These are phyloP conservation scores for Anaspis maculata DNA, from an alignment of 2,888 invertebrate species.

Conservation along the genomic window DNA sequence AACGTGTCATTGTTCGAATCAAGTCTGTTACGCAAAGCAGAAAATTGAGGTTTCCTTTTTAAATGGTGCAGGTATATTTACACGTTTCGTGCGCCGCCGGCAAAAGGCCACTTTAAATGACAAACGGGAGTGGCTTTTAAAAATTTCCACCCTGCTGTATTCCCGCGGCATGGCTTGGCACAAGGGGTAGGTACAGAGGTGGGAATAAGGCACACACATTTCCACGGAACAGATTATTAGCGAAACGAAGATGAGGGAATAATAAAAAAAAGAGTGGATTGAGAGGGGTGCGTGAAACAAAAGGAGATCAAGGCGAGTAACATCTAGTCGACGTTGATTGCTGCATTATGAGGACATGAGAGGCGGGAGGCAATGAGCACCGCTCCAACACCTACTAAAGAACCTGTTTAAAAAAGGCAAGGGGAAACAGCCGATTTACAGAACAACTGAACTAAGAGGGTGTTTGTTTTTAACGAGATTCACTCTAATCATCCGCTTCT, in stretches of 20 bases:
- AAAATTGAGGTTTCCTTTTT: too few species aligned
- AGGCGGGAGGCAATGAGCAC: slow-evolving; percentile 20
- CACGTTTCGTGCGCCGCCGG: too few species aligned
- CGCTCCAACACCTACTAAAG: slow-evolving; percentile 35
- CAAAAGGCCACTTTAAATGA: slow-evolving; percentile 32
- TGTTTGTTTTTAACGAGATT: slow-evolving; percentile 43
- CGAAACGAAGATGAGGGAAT: slow-evolving; percentile 33
- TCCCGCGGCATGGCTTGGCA: too few species aligned
- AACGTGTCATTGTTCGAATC: too few species aligned
- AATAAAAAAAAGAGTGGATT: slow-evolving; percentile 32
- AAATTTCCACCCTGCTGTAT: slow-evolving; percentile 33
- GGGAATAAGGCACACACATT: slow-evolving; percentile 32
- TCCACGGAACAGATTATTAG: slow-evolving; percentile 33
- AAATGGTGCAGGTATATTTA: too few species aligned
- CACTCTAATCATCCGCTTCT: slow-evolving; percentile 34
- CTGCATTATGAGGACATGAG: slow-evolving; percentile 32
- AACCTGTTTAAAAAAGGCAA: slow-evolving; percentile 32
- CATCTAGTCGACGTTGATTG: slow-evolving; percentile 36
- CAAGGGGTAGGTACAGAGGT: too few species aligned
- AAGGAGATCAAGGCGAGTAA: slow-evolving; percentile 31
- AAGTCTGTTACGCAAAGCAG: too few species aligned
- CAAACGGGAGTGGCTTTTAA: slow-evolving; percentile 38
- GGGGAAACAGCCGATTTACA: slow-evolving; percentile 34
- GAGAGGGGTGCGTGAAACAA: slow-evolving; percentile 30
- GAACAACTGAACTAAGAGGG: slow-evolving; percentile 39